phyloP scores from a whole-genome alignment of 2,113 vertebrate genomes.

The Podilymbus podiceps region DNA sequence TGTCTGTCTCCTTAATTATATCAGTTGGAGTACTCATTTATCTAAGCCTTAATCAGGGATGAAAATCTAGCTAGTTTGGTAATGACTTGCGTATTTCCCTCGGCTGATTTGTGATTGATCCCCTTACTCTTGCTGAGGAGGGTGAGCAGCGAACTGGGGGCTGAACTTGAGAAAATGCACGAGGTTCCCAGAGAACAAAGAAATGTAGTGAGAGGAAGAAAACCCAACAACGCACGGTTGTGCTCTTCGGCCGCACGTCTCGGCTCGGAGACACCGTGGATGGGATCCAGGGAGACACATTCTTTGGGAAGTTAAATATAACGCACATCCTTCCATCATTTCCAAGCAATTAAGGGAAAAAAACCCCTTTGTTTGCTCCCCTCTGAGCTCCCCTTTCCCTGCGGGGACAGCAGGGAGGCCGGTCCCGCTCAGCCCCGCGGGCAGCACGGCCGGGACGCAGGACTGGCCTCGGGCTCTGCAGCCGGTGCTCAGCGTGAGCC shows the following conservation, averaged over 20 bases:
- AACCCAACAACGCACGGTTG: accelerated
- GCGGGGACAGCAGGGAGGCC: neutral
- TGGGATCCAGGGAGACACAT: neutral
- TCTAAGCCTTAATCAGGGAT: constrained; percentile 65
- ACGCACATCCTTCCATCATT: accelerated
- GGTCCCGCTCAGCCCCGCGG: neutral
- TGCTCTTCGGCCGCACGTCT: neutral
- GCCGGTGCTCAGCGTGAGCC: neutral
- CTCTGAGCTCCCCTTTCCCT: neutral
- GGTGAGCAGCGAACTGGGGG: neutral
- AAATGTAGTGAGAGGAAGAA: neutral
- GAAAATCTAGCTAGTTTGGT: constrained; percentile 54
- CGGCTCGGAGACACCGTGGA: accelerated
- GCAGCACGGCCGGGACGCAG: neutral
- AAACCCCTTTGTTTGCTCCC: neutral
- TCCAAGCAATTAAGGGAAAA: neutral
- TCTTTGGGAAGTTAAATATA: neutral
- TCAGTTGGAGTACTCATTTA: constrained; percentile 59
- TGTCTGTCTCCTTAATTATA: constrained; percentile 47
- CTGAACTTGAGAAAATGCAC: neutral
- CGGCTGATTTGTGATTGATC: constrained; percentile 44
- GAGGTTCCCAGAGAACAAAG: neutral
- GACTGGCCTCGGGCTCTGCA: neutral
- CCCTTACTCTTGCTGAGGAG: neutral
- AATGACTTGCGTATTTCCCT: constrained; percentile 52